A percentile compares a stretch with the other conserved stretches of the same genome.
Evolutionary conservation across 2,888 invertebrate species (phyloP).

Genomic region (Chironomus tentans): DNA sequence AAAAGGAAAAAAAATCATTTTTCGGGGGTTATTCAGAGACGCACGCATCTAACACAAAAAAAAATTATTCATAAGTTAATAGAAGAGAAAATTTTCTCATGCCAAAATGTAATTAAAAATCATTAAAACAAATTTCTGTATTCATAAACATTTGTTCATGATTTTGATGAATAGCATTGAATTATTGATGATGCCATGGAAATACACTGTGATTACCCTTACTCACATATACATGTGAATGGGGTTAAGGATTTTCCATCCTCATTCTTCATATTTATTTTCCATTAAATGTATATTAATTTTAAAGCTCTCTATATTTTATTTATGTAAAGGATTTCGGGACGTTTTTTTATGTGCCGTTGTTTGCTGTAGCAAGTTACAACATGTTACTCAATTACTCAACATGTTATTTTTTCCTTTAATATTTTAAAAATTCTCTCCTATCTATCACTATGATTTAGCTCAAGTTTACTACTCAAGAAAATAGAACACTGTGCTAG

Average conservation of each 20-base stretch:
- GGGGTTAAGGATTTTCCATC: too few species aligned
- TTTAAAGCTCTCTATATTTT: background rate
- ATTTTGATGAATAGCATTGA: constrained; percentile 8
- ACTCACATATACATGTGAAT: background rate
- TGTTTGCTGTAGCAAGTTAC: background rate
- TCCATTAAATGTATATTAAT: background rate
- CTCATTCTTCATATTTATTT: too few species aligned
- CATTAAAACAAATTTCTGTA: background rate
- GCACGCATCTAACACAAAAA: background rate
- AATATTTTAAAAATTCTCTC: too few species aligned
- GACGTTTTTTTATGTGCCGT: background rate
- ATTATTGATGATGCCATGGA: background rate
- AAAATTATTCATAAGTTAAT: background rate
- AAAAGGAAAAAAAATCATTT: too few species aligned
- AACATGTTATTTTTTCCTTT: background rate
- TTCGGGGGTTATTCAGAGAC: too few species aligned
- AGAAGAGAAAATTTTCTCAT: background rate
- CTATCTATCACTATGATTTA: too few species aligned
- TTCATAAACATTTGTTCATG: constrained; percentile 6
- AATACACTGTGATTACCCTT: background rate
- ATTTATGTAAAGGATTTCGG: background rate
- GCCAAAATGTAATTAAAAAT: constrained; percentile 1
- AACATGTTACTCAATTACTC: background rate
- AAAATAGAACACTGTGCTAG: too few species aligned
- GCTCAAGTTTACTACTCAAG: too few species aligned